Base-by-base conservation (phyloP, 2,888 invertebrate species). In the Notocelia uddmanniana region DNA sequence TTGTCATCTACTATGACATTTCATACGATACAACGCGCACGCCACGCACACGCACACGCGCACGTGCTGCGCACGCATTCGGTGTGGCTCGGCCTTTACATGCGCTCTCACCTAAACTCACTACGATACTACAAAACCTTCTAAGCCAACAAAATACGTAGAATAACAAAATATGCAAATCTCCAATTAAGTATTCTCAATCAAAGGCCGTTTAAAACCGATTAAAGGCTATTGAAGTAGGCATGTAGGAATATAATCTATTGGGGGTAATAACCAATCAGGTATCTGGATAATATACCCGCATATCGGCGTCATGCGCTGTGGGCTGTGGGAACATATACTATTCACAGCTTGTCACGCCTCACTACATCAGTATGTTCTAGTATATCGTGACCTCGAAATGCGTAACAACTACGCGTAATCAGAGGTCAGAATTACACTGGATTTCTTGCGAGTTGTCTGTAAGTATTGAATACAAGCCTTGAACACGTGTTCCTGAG, bases 251-350 rank as follows among this genome's bases (percentile, higher is more conserved):
- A 75, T 58, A 69, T 63, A 71, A 75, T 74, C 59, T 75, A 69
- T 60, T 31, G 45, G 45, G 54, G 64, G 70, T 70, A 70, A 73
- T 74, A 68, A 62, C 68, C 73, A 73, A 74, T 73, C 73, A 74
- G 63, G 67, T 67, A 73, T 50, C 34, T 45, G 73, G 75, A 84
- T 85, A 90, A 90, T 90, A 84, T 79, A 82, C 91, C 90, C 91
- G 91, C 91, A 91, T 91, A 83, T 78, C 78, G 78, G 70, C 75
- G 71, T 75, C 76, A 77, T 72, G 70, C 62, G 69, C 67, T 72
- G 69, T 76, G 76, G 68, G 75, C 74, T 72, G 69, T 76, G 76
- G 68, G 75, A 75, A 74, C 69, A 45, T n/a, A n/a, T n/a, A 45
- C n/a, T 45, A 45, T 45, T 45, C 45, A n/a, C 45, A 31, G 31